Evolutionary conservation across 92 coral and sea anemone species (phyloP).

Genomic region (Porites evermanni): DNA sequence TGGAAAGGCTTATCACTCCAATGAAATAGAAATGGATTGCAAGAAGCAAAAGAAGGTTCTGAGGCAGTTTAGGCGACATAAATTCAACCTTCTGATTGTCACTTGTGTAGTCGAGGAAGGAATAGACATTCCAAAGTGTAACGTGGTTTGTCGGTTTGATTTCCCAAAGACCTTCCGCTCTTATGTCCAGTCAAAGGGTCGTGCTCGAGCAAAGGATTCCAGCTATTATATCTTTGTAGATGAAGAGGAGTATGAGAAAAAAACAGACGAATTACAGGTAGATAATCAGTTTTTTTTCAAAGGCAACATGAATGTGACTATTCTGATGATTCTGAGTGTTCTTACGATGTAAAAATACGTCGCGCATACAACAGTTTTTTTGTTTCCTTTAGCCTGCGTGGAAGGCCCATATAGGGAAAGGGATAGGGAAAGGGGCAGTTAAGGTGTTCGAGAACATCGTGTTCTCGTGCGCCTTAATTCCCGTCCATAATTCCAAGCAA

Average conservation of each 20-base stretch:
- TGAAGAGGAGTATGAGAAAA: constrained; percentile 26
- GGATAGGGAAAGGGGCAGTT: too few relatives aligned
- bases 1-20: constrained; percentile 49
- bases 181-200: constrained; percentile 93
- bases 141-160: constrained; percentile 91
- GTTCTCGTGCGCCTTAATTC: too few relatives aligned
- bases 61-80: constrained; percentile 66
- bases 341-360: too few relatives aligned
- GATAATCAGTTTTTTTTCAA: too few relatives aligned
- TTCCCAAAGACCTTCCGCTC: constrained; percentile 86
- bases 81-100: constrained; percentile 83
- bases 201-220: constrained; percentile 90
- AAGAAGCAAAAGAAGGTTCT: constrained; percentile 83
- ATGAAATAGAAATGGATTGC: constrained; percentile 81
- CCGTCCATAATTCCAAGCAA: too few relatives aligned
- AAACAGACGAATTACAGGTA: constrained; percentile 71
- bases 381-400: too few relatives aligned
- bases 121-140: constrained; percentile 92
- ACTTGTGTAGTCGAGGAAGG: constrained; percentile 99
- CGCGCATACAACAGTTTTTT: too few relatives aligned
- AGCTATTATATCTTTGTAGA: constrained; percentile 74
- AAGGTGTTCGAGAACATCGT: too few relatives aligned
- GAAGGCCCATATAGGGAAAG: too few relatives aligned
- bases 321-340: too few relatives aligned
- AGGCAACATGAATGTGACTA: too few relatives aligned